phyloP scores from a whole-genome alignment of 2,888 invertebrate genomes.

The Cordylochernes scorpioides region DNA sequence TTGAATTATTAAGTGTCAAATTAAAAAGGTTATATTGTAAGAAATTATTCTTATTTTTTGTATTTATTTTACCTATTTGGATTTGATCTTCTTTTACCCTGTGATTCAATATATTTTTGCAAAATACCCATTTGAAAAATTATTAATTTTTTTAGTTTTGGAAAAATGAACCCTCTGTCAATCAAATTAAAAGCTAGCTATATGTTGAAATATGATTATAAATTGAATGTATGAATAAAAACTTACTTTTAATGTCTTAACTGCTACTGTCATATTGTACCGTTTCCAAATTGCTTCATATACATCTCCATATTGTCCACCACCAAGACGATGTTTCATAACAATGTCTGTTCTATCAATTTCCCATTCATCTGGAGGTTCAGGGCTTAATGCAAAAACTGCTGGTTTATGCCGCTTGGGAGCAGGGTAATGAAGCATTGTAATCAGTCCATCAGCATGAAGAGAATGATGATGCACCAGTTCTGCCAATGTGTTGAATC shows the following conservation, averaged over 20 bases:
- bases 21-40: no score
- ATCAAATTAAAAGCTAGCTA: neutral
- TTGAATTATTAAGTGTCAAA: no score
- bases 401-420: conserved; percentile 74
- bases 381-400: conserved; percentile 20
- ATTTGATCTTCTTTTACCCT: no score
- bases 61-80: no score
- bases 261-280: conserved; percentile 89
- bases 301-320: conserved; percentile 51
- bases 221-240: no score
- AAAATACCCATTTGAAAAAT: no score
- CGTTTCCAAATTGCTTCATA: conserved; percentile 86
- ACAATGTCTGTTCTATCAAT: conserved; percentile 91
- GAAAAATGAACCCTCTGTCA: conserved; percentile 5
- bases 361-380: conserved; percentile 70
- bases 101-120: no score
- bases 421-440: conserved; percentile 86
- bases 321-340: conserved; percentile 89
- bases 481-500: conserved; percentile 89
- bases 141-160: conserved; percentile 2
- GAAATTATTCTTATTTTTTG: no score
- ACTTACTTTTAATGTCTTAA: conserved; percentile 68
- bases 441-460: conserved; percentile 81
- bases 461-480: conserved; percentile 95
- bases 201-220: neutral